These are phyloP conservation scores for Chrysolina haemoptera DNA, from an alignment of 2,888 invertebrate genomes.

Conservation along the genomic window DNA sequence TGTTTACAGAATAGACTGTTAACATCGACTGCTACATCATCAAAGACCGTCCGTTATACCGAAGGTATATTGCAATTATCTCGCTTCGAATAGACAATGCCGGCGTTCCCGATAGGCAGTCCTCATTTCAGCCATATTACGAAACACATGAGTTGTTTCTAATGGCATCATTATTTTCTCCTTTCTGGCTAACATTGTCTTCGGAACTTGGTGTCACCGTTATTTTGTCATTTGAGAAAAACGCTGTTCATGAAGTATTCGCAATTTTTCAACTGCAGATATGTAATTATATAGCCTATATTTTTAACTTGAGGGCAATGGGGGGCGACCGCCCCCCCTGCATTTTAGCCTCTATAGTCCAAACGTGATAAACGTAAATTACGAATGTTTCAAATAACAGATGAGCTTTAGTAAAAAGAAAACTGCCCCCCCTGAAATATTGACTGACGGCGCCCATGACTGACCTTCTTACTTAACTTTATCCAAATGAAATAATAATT, in stretches of 20 bases:
- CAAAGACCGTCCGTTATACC: slow-evolving; percentile 59
- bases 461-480: too few relatives aligned
- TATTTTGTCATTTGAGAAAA: neutral
- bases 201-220: neutral
- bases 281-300: too few relatives aligned
- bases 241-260: neutral
- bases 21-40: slow-evolving; percentile 62
- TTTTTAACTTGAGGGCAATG: too few relatives aligned
- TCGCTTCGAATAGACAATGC: slow-evolving; percentile 58
- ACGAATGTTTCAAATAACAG: too few relatives aligned
- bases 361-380: too few relatives aligned
- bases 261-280: too few relatives aligned
- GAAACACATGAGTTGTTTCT: slow-evolving; percentile 51
- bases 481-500: too few relatives aligned
- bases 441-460: too few relatives aligned
- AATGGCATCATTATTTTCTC: slow-evolving; percentile 46
- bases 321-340: too few relatives aligned
- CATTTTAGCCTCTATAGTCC: too few relatives aligned
- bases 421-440: too few relatives aligned
- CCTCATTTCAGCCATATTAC: slow-evolving; percentile 49
- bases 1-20: slow-evolving; percentile 67
- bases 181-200: slow-evolving; percentile 34
- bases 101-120: slow-evolving; percentile 47
- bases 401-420: too few relatives aligned
- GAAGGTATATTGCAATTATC: slow-evolving; percentile 61